phyloP scores from a whole-genome alignment of 2,888 invertebrate species.

The Drepanosiphum platanoidis region DNA sequence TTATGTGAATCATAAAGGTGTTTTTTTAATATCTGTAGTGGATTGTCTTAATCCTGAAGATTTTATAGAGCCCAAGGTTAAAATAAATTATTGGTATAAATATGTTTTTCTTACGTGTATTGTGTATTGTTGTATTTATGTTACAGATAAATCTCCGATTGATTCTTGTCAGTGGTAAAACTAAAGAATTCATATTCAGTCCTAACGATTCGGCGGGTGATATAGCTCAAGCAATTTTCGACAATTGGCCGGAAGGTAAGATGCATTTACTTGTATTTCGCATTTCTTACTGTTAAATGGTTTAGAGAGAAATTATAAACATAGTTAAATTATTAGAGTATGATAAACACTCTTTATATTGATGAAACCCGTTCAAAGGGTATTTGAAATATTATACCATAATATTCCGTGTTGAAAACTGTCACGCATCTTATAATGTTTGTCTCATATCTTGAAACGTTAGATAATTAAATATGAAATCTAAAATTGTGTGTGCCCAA shows the following conservation, averaged over 20 bases:
- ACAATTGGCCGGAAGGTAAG: constrained; percentile 98
- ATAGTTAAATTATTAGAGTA: too few relatives aligned
- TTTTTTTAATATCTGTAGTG: constrained; percentile 30
- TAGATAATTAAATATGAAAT: too few relatives aligned
- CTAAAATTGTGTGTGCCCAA: too few relatives aligned
- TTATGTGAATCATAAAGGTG: constrained; percentile 17
- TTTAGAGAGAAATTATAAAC: not conserved
- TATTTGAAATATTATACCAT: too few relatives aligned
- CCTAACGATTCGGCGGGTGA: constrained; percentile 97
- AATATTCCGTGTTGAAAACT: too few relatives aligned
- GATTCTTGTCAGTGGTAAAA: constrained; percentile 98
- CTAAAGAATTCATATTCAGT: constrained; percentile 98
- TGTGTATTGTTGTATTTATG: too few relatives aligned
- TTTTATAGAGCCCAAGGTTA: constrained; percentile 48
- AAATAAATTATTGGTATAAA: not conserved
- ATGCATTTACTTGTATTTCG: not conserved
- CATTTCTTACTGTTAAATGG: not conserved
- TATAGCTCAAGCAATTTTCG: constrained; percentile 98
- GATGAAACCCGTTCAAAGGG: too few relatives aligned
- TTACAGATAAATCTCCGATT: constrained; percentile 96
- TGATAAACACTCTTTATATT: too few relatives aligned
- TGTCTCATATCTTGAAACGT: too few relatives aligned
- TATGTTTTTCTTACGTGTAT: too few relatives aligned
- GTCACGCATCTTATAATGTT: too few relatives aligned
- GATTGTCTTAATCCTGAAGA: constrained; percentile 45